Evolutionary conservation across 2,113 vertebrate species (phyloP).

Genomic region (Poecilia latipinna): DNA sequence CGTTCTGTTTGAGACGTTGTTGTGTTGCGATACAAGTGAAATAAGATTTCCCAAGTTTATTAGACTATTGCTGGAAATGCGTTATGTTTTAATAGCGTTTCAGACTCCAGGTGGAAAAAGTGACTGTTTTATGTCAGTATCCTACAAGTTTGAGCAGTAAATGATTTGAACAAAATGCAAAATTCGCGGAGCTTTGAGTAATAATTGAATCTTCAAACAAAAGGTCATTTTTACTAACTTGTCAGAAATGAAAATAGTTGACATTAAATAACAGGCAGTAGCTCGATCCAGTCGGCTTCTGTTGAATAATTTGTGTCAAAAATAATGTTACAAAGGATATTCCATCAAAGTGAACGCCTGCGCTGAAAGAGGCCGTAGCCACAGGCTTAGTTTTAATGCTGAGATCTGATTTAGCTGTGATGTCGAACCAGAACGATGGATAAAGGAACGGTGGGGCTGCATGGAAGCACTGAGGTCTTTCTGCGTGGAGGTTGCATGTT

Average conservation of each 20-base stretch:
- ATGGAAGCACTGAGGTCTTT: too few relatives aligned
- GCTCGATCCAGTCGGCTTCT: conserved; percentile 32
- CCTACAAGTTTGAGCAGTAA: conserved; percentile 47
- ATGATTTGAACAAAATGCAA: conserved; percentile 31
- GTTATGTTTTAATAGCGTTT: conserved; percentile 7
- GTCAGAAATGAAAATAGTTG: conserved; percentile 66
- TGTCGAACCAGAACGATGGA: background rate
- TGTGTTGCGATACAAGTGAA: too few relatives aligned
- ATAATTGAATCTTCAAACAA: conserved; percentile 64
- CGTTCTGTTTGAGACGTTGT: background rate
- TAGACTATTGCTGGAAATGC: background rate
- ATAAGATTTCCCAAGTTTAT: background rate
- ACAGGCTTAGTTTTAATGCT: background rate
- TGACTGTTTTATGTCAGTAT: background rate
- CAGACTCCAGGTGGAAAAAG: conserved; percentile 20
- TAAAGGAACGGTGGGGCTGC: background rate
- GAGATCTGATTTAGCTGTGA: conserved; percentile 1
- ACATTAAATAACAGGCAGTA: conserved; percentile 43
- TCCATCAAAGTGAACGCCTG: conserved; percentile 18
- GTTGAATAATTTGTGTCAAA: conserved; percentile 23
- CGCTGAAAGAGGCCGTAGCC: conserved; percentile 20
- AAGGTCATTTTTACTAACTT: conserved; percentile 76
- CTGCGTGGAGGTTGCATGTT: too few relatives aligned
- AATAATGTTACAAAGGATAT: conserved; percentile 36
- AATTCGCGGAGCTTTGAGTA: conserved; percentile 27